phyloP scores from a whole-genome alignment of 1,140 invertebrate species.

The Limonius californicus region DNA sequence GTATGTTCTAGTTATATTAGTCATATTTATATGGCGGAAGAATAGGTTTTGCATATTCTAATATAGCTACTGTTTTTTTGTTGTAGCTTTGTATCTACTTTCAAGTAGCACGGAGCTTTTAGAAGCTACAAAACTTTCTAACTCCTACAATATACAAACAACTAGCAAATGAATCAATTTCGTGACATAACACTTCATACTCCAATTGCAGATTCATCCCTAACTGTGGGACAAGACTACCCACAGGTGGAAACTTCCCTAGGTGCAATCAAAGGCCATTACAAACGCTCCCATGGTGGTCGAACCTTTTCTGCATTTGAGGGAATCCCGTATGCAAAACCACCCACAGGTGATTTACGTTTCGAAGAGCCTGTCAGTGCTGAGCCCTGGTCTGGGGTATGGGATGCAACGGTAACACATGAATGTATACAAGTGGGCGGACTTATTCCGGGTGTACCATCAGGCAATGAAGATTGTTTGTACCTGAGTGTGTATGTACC shows the following conservation, averaged over 20 bases:
- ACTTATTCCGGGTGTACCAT: not conserved
- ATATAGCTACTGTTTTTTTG: too few relatives aligned
- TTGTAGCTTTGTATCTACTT: too few relatives aligned
- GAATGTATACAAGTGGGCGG: not conserved
- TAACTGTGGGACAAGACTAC: too few relatives aligned
- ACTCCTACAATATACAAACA: too few relatives aligned
- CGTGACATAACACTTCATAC: too few relatives aligned
- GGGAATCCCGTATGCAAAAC: constrained; percentile 59
- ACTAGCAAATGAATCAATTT: too few relatives aligned
- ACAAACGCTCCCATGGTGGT: constrained; percentile 37
- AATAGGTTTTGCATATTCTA: too few relatives aligned
- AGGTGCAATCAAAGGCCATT: constrained; percentile 15
- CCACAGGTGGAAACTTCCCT: constrained; percentile 12
- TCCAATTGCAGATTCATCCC: too few relatives aligned
- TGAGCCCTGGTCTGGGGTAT: not conserved
- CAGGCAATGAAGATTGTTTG: constrained; percentile 54
- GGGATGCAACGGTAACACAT: not conserved
- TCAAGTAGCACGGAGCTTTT: too few relatives aligned
- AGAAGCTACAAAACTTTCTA: too few relatives aligned
- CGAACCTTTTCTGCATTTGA: constrained; percentile 52
- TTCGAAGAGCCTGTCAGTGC: not conserved
- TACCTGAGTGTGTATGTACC: constrained; percentile 53
- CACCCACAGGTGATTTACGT: constrained; percentile 27
- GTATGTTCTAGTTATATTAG: too few relatives aligned
- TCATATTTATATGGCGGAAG: too few relatives aligned